Base-by-base conservation (phyloP, 2,888 invertebrate species). In the Mycalesis mineus region DNA sequence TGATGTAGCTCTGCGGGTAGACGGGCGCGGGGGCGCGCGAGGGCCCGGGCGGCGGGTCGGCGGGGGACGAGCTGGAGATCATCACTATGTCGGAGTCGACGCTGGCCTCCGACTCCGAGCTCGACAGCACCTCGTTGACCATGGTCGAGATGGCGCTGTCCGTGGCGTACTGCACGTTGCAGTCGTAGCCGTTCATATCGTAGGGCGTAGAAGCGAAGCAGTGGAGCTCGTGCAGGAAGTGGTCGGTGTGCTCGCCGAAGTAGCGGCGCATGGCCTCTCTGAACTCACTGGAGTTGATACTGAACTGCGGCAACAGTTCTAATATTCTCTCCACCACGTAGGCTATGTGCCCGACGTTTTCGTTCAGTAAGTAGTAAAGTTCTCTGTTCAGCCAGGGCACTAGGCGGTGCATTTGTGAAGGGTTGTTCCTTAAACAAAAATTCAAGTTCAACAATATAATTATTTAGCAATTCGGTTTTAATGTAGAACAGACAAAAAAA, bases 371-470 rank as follows among this genome's bases (percentile, higher is more conserved):
- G 60, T 94, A 95, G 68, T 93, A 92, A 29, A 98, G 87, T 82
- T 98, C 98, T 63, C 98, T 91, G 77, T 94, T 94, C 31, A 98
- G 87, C 96, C 97, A 98, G 0, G 96, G 96, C 62, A 95, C 93
- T 55, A 98, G 89, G 1, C 98, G 93, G 77, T 95, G 94, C 63
- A 94, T 91, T 77, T 95, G 95, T 11, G 94, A 93, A 56, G 95
- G 95, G 85, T 97, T 93, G 74, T 92, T 91, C 80, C 95, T 95
- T 75, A n/a, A 88, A 84, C 73, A 61, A 61, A 22, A 17, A n/a
- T n/a, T n/a, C n/a, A n/a, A n/a, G n/a, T n/a, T n/a, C n/a, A n/a
- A n/a, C n/a, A n/a, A n/a, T n/a, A n/a, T n/a, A n/a, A n/a, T 22
- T 22, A 22, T 22, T 22, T 22, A 22, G 5, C n/a, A n/a, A n/a